Percentiles rank a stretch among this genome's conserved stretches.
These are phyloP conservation scores for Chloroceryle aenea DNA, from an alignment of 2,113 vertebrate genomes.

Conservation along the genomic window DNA sequence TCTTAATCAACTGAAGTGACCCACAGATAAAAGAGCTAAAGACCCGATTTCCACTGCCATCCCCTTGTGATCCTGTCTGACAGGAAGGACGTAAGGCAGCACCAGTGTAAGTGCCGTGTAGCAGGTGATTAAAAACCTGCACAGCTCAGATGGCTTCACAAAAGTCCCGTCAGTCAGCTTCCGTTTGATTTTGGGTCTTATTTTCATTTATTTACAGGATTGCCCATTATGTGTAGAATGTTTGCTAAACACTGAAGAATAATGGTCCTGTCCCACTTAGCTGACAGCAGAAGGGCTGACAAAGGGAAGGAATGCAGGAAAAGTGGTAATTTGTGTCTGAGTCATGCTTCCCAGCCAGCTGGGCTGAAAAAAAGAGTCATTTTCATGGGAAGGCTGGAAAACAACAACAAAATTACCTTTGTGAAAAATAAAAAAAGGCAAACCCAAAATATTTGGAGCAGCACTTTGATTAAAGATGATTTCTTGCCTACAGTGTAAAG, in stretches of 20 bases:
- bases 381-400: conserved; percentile 26
- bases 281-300: conserved; percentile 40
- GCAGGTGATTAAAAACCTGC: background rate
- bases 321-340: conserved; percentile 38
- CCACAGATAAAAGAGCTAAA: background rate
- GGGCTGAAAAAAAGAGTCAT: conserved; percentile 10
- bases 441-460: background rate
- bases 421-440: background rate
- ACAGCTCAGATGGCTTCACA: background rate
- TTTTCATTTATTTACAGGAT: conserved; percentile 37
- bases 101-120: background rate
- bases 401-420: conserved; percentile 9
- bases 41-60: background rate
- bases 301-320: conserved; percentile 35
- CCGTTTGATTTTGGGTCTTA: conserved; percentile 4
- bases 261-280: background rate
- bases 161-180: conserved; percentile 14
- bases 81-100: background rate
- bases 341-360: conserved; percentile 31
- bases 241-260: conserved; percentile 39
- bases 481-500: background rate
- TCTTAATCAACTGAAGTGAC: background rate
- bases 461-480: background rate
- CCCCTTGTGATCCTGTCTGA: background rate
- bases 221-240: background rate